Base-by-base conservation (phyloP, 2,888 invertebrate species). In the Subacronicta megacephala region DNA sequence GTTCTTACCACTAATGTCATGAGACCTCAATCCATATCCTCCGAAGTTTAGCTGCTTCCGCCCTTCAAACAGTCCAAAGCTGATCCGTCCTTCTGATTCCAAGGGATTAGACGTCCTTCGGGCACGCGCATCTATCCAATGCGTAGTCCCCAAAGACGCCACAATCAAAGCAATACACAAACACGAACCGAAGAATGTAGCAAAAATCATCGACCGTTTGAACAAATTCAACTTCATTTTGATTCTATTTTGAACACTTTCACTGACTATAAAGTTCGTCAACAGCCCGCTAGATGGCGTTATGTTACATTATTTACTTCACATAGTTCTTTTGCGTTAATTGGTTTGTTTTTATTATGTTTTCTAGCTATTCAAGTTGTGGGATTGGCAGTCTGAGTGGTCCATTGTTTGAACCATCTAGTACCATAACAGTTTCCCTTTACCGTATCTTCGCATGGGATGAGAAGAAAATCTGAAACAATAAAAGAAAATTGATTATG, bases 11-110 rank as follows among this genome's bases (percentile, higher is more conserved):
- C 97, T 96, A 66, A 98, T 95, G 62, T 96, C 95, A 81, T 96
- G 95, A 50, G 95, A 95, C 80, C 98, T 95, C 95, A 96, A 96
- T 4, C 98, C 98, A 79, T 97, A 97, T 3, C 97, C 97, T 3
- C 97, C 97, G 2, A 79, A 70, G 85, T 98, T 97, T 31, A 99
- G 89, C 73, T 96, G 96, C 85, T 98, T 98, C 65, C 96, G 96
- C 0, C 99, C 99, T 78, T 97, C 96, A 81, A 99, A 98, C 7
- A 99, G 95, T 0, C 99, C 99, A 83, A 98, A 97, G 82, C 96
- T 96, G 59, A 98, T 96, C 69, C 95, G 94, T 0, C 98, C 98
- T 47, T 96, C 96, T 38, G 97, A 96, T 56, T 96, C 95, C 44
- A 95, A 87, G 0, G 96, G 95, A 78, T 96, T 96, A 7, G 95